phyloP scores from a whole-genome alignment of 2,888 invertebrate species.

The Philopedon plagiatum region DNA sequence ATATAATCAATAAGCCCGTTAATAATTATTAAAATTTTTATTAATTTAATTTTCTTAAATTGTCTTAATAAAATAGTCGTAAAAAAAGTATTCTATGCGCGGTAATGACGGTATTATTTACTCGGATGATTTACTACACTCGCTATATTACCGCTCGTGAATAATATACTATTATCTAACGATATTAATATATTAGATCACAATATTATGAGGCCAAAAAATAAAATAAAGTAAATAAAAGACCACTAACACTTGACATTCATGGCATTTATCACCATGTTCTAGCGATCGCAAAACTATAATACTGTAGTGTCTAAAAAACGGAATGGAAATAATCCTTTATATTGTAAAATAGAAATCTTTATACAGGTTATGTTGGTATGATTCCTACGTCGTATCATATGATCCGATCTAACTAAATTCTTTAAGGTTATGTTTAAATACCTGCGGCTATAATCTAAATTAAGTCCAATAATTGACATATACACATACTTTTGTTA shows the following conservation, averaged over 20 bases:
- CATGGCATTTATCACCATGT: constrained; percentile 9
- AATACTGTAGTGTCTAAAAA: constrained; percentile 37
- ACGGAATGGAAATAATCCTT: constrained; percentile 36
- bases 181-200: too few relatives aligned
- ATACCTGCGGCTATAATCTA: constrained; percentile 32
- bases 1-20: too few relatives aligned
- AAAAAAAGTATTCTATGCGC: too few relatives aligned
- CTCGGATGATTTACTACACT: too few relatives aligned
- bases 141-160: too few relatives aligned
- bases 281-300: constrained; percentile 40
- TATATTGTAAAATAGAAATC: constrained; percentile 11
- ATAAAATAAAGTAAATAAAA: too few relatives aligned
- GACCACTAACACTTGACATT: background rate
- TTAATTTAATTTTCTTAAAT: too few relatives aligned
- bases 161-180: too few relatives aligned
- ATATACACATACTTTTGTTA: constrained; percentile 46
- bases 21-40: too few relatives aligned
- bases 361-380: constrained; percentile 10
- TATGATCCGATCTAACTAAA: constrained; percentile 15
- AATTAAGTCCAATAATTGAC: constrained; percentile 48
- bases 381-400: constrained; percentile 10
- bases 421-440: constrained; percentile 10
- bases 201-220: too few relatives aligned
- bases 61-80: too few relatives aligned
- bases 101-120: too few relatives aligned